Percentiles rank a stretch among this genome's conserved stretches.
These are phyloP conservation scores for Stenoptilia bipunctidactyla DNA, from an alignment of 2,888 invertebrate genomes.

Conservation along the genomic window DNA sequence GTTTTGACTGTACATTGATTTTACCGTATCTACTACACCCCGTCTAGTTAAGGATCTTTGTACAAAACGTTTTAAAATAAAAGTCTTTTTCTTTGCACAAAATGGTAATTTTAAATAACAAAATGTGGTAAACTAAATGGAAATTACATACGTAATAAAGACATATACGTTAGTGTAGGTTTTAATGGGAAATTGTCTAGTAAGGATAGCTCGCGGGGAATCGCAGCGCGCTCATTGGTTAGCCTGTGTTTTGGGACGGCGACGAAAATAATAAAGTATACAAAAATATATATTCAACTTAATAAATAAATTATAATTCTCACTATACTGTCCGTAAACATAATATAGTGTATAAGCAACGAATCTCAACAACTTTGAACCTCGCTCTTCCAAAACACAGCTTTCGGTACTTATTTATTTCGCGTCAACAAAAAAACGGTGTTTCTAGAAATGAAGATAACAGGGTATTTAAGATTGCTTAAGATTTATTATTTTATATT, in stretches of 20 bases:
- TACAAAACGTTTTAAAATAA: conserved; percentile 42
- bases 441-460: conserved; percentile 55
- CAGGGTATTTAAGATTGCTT: conserved; percentile 71
- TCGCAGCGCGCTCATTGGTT: not conserved
- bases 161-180: conserved; percentile 69
- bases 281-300: too few species aligned
- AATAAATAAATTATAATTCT: too few species aligned
- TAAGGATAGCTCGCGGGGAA: conserved; percentile 18
- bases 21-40: not conserved
- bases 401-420: too few species aligned
- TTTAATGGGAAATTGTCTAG: conserved; percentile 63
- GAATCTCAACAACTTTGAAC: too few species aligned
- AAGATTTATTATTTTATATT: conserved; percentile 66
- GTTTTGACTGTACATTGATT: not conserved
- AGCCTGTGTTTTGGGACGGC: not conserved
- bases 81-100: conserved; percentile 53
- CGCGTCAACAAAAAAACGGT: not conserved
- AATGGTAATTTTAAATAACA: conserved; percentile 27
- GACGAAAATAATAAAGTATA: too few species aligned
- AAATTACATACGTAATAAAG: conserved; percentile 71
- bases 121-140: conserved; percentile 46
- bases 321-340: too few species aligned
- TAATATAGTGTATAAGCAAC: too few species aligned
- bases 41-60: conserved; percentile 17
- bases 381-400: too few species aligned